Evolutionary conservation across 2,797 vertebrate genomes (phyloP), one percentile per base, ranked within the genome.

Genomic region (Crax fasciolata): DNA sequence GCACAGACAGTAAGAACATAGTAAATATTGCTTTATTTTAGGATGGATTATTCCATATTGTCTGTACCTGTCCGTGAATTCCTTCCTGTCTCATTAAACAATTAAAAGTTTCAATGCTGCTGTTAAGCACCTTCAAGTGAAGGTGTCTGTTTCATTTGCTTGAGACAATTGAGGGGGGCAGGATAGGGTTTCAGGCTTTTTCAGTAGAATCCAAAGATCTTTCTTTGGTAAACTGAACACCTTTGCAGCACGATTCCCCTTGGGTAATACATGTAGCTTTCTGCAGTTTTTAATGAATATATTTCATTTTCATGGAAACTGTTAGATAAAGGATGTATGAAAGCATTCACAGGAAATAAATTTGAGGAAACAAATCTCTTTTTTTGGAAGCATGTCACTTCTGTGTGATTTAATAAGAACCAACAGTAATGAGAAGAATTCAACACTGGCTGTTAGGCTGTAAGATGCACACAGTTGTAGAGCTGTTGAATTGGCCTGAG

Each of bases 401-500:
- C 57, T 67, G 23, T 76, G 25, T 72, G 70, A 91, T 81, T 90
- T 93, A 84, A 38, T 85, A 62, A 89, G 67, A 43, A 68, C 10
- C 2, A 46, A 70, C 12, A 6, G 73, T 76, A 84, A 93, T 74
- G 66, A 84, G 73, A 83, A 91, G 57, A 85, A 84, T 78, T 92
- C 78, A 11, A 13, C 2, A 0, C 13, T 70, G 86, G 35, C 46
- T 2, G 3, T 11, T 62, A 49, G 35, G 38, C 65, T 80, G 27
- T 8, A 23, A 72, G 38, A 55, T 24, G 20, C 18, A 19, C 8
- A 28, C 5, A 16, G 66, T 27, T 61, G 89, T 92, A 84, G 95
- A 76, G 77, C 30, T 98, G 98, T 98, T 98, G 98, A 98, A 98
- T 98, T 98, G 98, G 97, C 96, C 95, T 90, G 49, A 94, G 95